These are phyloP conservation scores for Tetragonula clypearis DNA, from an alignment of 1,140 invertebrate genomes.

Conservation along the genomic window DNA sequence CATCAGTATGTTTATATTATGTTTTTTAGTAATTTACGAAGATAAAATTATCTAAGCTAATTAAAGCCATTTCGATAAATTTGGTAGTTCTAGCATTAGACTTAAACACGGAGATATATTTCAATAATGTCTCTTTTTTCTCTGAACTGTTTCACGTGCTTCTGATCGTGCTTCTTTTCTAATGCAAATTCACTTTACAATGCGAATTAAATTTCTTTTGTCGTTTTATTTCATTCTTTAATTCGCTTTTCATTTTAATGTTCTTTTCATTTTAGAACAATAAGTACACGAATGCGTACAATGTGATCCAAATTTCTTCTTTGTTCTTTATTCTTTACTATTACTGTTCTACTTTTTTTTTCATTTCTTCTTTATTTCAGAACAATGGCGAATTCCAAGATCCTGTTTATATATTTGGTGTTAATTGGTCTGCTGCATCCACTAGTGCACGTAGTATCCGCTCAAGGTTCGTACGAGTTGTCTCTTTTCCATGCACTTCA, in stretches of 20 bases:
- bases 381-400: background rate
- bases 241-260: background rate
- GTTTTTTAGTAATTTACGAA: background rate
- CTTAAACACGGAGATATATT: background rate
- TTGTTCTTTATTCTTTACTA: background rate
- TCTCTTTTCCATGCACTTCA: background rate
- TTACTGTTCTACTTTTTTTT: background rate
- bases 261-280: too few relatives aligned
- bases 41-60: background rate
- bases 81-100: background rate
- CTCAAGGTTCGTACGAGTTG: constrained; percentile 55
- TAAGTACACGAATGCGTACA: too few relatives aligned
- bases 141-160: background rate
- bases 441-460: constrained; percentile 23
- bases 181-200: background rate
- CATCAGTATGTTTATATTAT: too few relatives aligned
- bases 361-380: background rate
- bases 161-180: background rate
- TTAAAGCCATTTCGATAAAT: background rate
- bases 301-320: background rate
- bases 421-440: constrained; percentile 32
- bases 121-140: background rate
- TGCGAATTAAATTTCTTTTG: background rate
- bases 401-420: constrained; percentile 15
- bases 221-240: background rate